Conservation (phyloP, 1,140 invertebrate species). For the Episyrphus balteatus region DNA sequence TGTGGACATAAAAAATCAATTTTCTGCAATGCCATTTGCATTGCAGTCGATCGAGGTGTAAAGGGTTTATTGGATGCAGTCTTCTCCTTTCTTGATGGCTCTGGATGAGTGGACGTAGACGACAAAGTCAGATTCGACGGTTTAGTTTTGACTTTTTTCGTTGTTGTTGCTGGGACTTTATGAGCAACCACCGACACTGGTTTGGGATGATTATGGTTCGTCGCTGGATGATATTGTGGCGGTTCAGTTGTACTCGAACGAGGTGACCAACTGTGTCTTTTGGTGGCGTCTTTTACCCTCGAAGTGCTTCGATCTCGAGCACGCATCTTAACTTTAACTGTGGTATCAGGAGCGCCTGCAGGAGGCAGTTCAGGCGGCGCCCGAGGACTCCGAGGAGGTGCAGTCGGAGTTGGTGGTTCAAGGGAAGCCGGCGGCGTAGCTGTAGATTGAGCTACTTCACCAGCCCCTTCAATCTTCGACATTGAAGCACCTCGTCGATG, state of each 20-base stretch:
- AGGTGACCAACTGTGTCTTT: conserved; percentile 35
- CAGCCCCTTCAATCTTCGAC: conserved; percentile 43
- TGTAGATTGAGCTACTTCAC: conserved; percentile 2
- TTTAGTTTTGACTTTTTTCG: not conserved
- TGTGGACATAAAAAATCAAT: conserved; percentile 30
- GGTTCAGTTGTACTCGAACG: conserved; percentile 17
- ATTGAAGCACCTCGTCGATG: conserved; percentile 58
- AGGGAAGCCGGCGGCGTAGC: not conserved
- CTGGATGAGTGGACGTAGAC: conserved; percentile 3
- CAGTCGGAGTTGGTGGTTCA: conserved; percentile 2
- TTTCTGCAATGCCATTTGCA: conserved; percentile 31
- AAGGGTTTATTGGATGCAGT: conserved; percentile 24
- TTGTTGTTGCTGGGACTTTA: not conserved
- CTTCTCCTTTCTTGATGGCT: conserved; percentile 15
- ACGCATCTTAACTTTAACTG: conserved; percentile 21
- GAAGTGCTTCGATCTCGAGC: conserved; percentile 30
- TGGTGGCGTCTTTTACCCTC: conserved; percentile 26
- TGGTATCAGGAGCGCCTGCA: not conserved
- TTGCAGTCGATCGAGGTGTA: conserved; percentile 29
- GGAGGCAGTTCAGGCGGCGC: no score
- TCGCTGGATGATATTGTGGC: not conserved
- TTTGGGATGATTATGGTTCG: no score
- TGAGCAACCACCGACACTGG: conserved; percentile 1
- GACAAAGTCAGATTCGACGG: not conserved
- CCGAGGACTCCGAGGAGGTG: conserved; percentile 4